phyloP scores from a whole-genome alignment of 92 coral and sea anemone species.

The Meandrina meandrites region DNA sequence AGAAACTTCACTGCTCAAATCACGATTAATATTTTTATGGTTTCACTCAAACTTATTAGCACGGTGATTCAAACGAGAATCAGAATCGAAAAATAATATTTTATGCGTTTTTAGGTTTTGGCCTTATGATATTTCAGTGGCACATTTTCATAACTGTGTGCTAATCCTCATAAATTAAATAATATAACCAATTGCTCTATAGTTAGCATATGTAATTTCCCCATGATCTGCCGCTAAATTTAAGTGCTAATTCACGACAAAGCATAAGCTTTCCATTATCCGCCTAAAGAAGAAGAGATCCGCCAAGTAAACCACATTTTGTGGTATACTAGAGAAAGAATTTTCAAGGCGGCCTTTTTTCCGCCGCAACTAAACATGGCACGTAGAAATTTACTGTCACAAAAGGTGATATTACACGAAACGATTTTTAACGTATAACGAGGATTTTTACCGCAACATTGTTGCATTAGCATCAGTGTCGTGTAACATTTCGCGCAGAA shows the following conservation, averaged over 20 bases:
- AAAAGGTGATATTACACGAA: no score
- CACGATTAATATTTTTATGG: not conserved
- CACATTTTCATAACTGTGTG: not conserved
- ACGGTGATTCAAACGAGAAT: no score
- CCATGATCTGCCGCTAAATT: not conserved
- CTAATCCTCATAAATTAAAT: not conserved
- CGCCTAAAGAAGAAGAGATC: not conserved
- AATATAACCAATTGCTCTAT: not conserved
- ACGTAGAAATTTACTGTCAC: no score
- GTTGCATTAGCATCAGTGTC: no score
- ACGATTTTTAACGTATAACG: no score
- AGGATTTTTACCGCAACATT: no score
- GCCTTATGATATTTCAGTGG: no score
- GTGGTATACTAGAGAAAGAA: not conserved
- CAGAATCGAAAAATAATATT: no score
- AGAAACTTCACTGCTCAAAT: not conserved
- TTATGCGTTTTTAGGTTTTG: no score
- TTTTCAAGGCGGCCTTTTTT: not conserved
- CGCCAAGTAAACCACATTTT: not conserved
- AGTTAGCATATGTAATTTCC: not conserved
- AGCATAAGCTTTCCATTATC: not conserved
- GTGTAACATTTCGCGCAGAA: no score
- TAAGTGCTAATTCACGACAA: not conserved
- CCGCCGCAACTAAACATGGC: no score
- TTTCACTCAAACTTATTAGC: not conserved